Conservation (phyloP, 2,797 vertebrate genomes). For the Anguilla obscura region DNA sequence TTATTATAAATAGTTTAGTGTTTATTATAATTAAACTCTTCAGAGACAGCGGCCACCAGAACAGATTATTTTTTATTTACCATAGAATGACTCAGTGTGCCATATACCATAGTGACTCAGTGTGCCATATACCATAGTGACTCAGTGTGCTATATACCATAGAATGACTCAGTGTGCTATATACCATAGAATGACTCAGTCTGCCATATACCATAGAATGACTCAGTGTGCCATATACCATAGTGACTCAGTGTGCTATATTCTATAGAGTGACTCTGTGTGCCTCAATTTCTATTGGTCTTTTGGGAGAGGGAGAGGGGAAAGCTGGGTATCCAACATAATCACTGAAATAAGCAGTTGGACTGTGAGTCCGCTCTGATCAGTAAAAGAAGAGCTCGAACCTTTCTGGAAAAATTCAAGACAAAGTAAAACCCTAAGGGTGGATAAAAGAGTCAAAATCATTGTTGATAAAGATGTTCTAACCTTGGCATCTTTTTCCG, state of each 20-base stretch:
- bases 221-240: no score
- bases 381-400: conserved; percentile 16
- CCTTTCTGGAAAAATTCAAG: conserved; percentile 59
- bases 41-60: background rate
- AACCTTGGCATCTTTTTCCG: background rate
- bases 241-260: no score
- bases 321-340: conserved; percentile 40
- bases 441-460: conserved; percentile 46
- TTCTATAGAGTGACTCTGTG: background rate
- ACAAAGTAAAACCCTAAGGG: conserved; percentile 54
- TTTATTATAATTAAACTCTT: no score
- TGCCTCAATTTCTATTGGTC: background rate
- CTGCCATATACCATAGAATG: no score
- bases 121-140: no score
- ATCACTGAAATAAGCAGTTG: conserved; percentile 29
- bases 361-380: background rate
- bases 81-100: no score
- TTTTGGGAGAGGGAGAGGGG: background rate
- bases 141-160: no score
- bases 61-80: background rate
- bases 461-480: conserved; percentile 33
- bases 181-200: no score
- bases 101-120: no score
- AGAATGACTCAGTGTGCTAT: no score
- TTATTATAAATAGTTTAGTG: no score